Evolutionary conservation across 2,888 invertebrate species (phyloP).

Genomic region (Drosophila quasianomalipes): DNA sequence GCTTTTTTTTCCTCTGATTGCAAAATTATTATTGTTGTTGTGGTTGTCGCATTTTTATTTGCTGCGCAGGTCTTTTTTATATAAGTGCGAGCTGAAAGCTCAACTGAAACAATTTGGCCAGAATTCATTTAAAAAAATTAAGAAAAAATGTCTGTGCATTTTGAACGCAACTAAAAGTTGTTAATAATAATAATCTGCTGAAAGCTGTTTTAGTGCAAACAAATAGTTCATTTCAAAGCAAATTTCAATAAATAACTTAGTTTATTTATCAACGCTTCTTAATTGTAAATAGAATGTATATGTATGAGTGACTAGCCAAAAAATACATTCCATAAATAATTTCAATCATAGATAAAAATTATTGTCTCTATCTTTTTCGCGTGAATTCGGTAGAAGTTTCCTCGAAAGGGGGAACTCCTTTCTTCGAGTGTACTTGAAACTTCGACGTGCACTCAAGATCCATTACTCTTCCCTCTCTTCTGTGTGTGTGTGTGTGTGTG

Average conservation of each 20-base stretch:
- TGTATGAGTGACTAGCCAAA: background rate
- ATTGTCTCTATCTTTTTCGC: background rate
- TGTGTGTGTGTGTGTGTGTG: slow-evolving; percentile 10
- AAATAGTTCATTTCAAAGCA: background rate
- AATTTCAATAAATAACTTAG: background rate
- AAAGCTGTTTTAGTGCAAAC: slow-evolving; percentile 5
- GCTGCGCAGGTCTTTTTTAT: slow-evolving; percentile 35
- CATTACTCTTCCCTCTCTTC: slow-evolving; percentile 10
- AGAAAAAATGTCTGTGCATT: slow-evolving; percentile 3
- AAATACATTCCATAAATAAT: background rate
- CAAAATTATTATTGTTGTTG: slow-evolving; percentile 23
- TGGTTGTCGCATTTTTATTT: slow-evolving; percentile 13
- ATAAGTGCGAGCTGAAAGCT: background rate
- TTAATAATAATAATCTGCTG: slow-evolving; percentile 3
- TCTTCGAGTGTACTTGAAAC: slow-evolving; percentile 16
- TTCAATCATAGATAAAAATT: background rate
- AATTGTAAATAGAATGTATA: background rate
- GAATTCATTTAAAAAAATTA: background rate
- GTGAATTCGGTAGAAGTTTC: background rate
- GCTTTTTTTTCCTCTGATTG: slow-evolving; percentile 26
- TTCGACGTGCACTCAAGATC: slow-evolving; percentile 12
- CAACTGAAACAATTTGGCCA: slow-evolving; percentile 9
- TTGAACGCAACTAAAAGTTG: slow-evolving; percentile 8
- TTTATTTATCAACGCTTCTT: background rate
- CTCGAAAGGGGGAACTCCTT: background rate